These are phyloP conservation scores for Panzeria rudis DNA, from an alignment of 2,888 invertebrate genomes.

Conservation along the genomic window DNA sequence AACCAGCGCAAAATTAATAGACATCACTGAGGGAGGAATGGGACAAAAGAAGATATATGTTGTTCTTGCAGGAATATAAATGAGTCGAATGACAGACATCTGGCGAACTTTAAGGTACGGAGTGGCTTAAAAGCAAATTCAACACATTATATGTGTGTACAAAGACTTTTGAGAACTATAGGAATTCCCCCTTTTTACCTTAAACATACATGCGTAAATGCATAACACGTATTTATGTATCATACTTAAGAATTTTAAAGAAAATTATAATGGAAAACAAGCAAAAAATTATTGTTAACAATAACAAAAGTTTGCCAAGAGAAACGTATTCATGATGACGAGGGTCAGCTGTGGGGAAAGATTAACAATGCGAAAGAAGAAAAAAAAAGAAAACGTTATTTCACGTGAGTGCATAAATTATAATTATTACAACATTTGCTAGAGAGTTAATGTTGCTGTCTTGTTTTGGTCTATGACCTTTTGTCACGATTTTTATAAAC, in stretches of 20 bases:
- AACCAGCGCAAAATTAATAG: conserved; percentile 39
- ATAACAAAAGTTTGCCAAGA: conserved; percentile 1
- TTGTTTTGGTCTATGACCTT: conserved; percentile 62
- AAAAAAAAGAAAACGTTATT: conserved; percentile 53
- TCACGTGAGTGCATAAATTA: conserved; percentile 73
- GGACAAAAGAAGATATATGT: conserved; percentile 29
- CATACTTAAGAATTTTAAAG: conserved; percentile 35
- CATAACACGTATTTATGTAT: conserved; percentile 46
- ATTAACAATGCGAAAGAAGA: background rate
- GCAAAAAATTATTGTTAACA: conserved; percentile 50
- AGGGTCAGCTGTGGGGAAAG: background rate
- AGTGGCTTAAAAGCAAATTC: background rate
- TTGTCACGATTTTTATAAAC: conserved; percentile 72
- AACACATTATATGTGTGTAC: background rate
- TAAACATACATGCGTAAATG: conserved; percentile 23
- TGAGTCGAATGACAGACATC: conserved; percentile 51
- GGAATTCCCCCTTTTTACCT: background rate
- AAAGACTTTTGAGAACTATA: background rate
- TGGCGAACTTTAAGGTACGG: conserved; percentile 36
- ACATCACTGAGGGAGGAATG: background rate
- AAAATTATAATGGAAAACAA: conserved; percentile 33
- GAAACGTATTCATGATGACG: background rate
- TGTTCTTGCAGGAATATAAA: conserved; percentile 43
- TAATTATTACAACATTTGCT: conserved; percentile 69
- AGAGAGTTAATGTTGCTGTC: conserved; percentile 47